phyloP scores from a whole-genome alignment of 2,113 vertebrate species.

The Ophthalmotilapia sp. region DNA sequence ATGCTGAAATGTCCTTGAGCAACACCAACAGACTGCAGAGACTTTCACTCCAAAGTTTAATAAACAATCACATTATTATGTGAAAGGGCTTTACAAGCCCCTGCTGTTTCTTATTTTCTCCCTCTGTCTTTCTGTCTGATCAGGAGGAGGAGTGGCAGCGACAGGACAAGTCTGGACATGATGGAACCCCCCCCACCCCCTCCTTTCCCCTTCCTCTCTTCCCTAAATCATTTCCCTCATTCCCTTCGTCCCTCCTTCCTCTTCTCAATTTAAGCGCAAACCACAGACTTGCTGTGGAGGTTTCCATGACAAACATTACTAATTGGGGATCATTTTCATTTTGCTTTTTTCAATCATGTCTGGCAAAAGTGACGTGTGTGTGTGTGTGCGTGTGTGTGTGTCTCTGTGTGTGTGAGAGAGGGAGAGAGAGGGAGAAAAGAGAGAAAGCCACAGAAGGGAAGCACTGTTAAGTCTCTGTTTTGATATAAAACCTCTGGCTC shows the following conservation, averaged over 20 bases:
- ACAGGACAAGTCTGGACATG: slow-evolving; percentile 35
- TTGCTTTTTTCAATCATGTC: not conserved
- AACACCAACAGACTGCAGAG: not conserved
- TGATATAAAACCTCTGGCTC: not conserved
- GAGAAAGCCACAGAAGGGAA: not conserved
- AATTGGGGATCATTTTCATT: slow-evolving; percentile 56
- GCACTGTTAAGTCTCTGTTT: not conserved
- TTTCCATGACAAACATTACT: slow-evolving; percentile 56
- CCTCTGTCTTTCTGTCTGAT: not conserved
- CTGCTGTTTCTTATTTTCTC: not conserved
- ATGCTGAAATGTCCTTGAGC: not conserved
- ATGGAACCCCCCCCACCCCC: not conserved
- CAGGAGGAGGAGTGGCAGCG: not conserved
- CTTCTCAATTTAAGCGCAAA: not conserved
- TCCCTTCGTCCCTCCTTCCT: not conserved
- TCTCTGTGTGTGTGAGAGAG: not conserved
- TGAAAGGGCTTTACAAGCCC: not conserved
- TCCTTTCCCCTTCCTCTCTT: not conserved
- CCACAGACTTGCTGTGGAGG: slow-evolving; percentile 34
- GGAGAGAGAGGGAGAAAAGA: not conserved
- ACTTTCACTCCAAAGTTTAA: not conserved
- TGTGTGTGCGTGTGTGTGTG: fast-evolving
- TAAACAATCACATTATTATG: not conserved
- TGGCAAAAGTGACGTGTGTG: not conserved
- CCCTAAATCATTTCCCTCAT: not conserved